phyloP scores from a whole-genome alignment of 1,140 invertebrate species.

The Acromyrmex heyeri region DNA sequence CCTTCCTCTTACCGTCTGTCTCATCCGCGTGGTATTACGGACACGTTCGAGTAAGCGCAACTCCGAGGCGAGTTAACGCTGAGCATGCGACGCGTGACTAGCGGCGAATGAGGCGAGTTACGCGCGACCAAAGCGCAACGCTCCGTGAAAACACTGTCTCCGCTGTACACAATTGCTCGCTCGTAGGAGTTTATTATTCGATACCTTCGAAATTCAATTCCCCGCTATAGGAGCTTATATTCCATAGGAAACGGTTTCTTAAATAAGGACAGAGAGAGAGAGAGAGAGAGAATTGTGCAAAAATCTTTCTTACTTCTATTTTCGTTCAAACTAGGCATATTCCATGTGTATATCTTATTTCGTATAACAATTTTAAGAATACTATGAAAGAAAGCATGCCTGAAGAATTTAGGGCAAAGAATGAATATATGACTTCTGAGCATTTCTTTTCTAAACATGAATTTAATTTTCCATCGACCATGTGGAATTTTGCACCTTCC shows the following conservation, averaged over 20 bases:
- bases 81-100: constrained; percentile 80
- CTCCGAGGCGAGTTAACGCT: constrained; percentile 58
- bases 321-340: neutral
- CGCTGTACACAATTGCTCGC: constrained; percentile 39
- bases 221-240: neutral
- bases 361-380: neutral
- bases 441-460: neutral
- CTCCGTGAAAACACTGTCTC: constrained; percentile 80
- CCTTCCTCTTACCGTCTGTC: neutral
- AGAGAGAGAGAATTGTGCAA: too few species aligned
- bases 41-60: constrained; percentile 51
- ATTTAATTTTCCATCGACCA: too few species aligned
- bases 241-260: neutral
- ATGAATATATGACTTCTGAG: neutral
- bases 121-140: constrained; percentile 77
- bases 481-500: too few species aligned
- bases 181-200: constrained; percentile 53
- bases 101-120: constrained; percentile 82
- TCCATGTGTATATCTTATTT: neutral
- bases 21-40: constrained; percentile 56
- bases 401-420: neutral
- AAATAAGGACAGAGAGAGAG: neutral
- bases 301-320: constrained; percentile 4
- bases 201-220: constrained; percentile 56
- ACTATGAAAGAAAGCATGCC: neutral